Percentiles rank a stretch among this genome's conserved stretches.
Conservation (phyloP, 2,797 vertebrate species). For the Apodemus agrarius region DNA sequence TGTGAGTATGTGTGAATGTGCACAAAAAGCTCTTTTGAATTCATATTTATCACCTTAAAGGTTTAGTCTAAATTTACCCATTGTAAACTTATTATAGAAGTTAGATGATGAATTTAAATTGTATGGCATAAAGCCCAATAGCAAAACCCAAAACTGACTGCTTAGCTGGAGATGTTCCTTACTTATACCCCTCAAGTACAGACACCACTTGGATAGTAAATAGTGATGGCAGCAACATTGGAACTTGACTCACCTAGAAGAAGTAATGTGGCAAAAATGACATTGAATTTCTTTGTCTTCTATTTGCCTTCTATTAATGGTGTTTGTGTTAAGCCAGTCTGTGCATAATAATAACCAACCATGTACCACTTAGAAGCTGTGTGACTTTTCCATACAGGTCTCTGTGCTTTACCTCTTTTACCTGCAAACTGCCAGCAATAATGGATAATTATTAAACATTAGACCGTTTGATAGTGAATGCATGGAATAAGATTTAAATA, state of each 20-base stretch:
- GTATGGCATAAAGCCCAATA: background rate
- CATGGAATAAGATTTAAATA: background rate
- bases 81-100: background rate
- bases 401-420: background rate
- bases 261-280: background rate
- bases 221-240: background rate
- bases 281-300: background rate
- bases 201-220: background rate
- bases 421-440: background rate
- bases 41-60: background rate
- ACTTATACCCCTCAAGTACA: background rate
- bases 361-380: background rate
- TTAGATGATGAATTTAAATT: background rate
- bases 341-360: background rate
- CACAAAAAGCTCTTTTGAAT: background rate
- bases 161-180: conserved; percentile 1
- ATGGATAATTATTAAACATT: background rate
- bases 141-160: background rate
- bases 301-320: background rate
- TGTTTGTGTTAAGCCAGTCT: background rate
- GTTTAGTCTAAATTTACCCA: background rate
- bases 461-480: background rate
- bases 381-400: background rate
- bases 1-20: background rate
- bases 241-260: background rate